A percentile compares a stretch with the other conserved stretches of the same genome.
Evolutionary conservation across 1,140 invertebrate species (phyloP).

Genomic region (Anastrepha obliqua): DNA sequence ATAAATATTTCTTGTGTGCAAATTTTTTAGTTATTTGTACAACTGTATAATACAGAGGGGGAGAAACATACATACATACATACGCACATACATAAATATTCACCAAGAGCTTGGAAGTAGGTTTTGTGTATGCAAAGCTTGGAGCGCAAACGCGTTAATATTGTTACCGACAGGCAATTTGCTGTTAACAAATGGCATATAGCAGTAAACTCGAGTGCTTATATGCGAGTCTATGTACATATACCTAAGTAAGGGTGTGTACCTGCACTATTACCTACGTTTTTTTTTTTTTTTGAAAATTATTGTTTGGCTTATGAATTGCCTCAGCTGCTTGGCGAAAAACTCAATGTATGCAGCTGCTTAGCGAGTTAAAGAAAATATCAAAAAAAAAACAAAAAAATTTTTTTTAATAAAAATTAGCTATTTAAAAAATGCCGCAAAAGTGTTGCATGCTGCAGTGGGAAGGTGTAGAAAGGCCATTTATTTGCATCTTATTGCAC

Average conservation of each 20-base stretch:
- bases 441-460: too few relatives aligned
- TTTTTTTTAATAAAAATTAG: neutral
- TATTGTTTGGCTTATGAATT: neutral
- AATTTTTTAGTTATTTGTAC: neutral
- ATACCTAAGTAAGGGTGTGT: too few relatives aligned
- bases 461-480: neutral
- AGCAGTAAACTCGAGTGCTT: neutral
- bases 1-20: neutral
- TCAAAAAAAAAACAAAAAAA: neutral
- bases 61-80: neutral
- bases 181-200: constrained; percentile 12
- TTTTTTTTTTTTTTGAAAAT: neutral
- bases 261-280: too few relatives aligned
- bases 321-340: too few relatives aligned
- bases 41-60: neutral
- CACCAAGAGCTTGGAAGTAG: too few relatives aligned
- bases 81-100: neutral
- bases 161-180: constrained; percentile 25
- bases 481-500: neutral
- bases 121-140: neutral
- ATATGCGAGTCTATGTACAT: neutral
- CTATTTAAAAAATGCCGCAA: too few relatives aligned
- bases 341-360: too few relatives aligned
- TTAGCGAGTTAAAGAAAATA: too few relatives aligned
- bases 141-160: neutral